Evolutionary conservation across 2,113 vertebrate genomes (phyloP).

Genomic region (Odontesthes bonariensis): DNA sequence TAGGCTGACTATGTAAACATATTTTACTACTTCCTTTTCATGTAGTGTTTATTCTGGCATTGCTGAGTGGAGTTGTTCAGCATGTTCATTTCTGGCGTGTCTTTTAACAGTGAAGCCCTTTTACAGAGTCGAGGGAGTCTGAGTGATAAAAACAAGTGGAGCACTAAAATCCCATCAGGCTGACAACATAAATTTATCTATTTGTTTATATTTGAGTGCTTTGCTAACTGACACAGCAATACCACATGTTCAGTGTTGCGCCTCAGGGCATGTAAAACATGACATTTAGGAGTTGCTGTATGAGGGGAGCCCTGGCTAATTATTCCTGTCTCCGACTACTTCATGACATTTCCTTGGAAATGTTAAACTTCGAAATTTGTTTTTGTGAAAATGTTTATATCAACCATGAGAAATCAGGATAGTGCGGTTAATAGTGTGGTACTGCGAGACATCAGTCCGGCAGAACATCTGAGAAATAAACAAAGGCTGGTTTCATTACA

Average conservation of each 20-base stretch:
- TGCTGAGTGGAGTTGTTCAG: slow-evolving; percentile 16
- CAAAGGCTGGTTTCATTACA: not conserved
- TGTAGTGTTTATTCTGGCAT: slow-evolving; percentile 64
- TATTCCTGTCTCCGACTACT: slow-evolving; percentile 42
- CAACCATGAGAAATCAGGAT: slow-evolving; percentile 6
- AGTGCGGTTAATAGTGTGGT: not conserved
- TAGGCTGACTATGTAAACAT: slow-evolving; percentile 45
- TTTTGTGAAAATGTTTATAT: slow-evolving; percentile 35
- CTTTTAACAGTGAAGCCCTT: slow-evolving; percentile 56
- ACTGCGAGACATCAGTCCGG: not conserved
- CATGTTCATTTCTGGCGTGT: slow-evolving; percentile 26
- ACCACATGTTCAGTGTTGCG: slow-evolving; percentile 42
- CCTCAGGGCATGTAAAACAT: slow-evolving; percentile 50
- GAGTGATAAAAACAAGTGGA: slow-evolving; percentile 55
- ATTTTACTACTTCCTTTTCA: slow-evolving; percentile 54
- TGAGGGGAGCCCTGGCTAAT: slow-evolving; percentile 55
- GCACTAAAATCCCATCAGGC: slow-evolving; percentile 55
- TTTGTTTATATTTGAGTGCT: slow-evolving; percentile 62
- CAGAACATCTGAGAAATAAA: slow-evolving; percentile 17
- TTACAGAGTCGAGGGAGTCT: slow-evolving; percentile 34
- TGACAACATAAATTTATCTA: slow-evolving; percentile 68
- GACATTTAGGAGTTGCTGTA: slow-evolving; percentile 48
- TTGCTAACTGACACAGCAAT: slow-evolving; percentile 32
- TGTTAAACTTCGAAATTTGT: slow-evolving; percentile 45
- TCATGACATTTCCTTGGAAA: slow-evolving; percentile 61